Conservation (phyloP, 2,888 invertebrate genomes). For the Polydrusus cervinus region DNA sequence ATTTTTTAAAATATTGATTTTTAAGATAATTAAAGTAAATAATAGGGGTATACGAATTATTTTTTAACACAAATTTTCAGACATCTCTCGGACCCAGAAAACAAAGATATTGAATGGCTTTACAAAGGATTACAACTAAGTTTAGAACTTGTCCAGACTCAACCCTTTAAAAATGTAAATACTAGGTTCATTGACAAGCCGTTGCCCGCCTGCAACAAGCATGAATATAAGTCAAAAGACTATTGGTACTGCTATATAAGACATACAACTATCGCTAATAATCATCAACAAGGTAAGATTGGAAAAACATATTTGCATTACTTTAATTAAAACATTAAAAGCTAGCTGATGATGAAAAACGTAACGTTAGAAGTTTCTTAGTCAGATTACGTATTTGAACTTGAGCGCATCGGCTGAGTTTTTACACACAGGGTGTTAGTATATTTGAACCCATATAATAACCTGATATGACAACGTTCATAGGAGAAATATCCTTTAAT, state of each 20-base stretch:
- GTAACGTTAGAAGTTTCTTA: no score
- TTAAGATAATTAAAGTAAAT: no score
- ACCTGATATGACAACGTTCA: no score
- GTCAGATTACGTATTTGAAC: no score
- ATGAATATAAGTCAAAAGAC: conserved; percentile 74
- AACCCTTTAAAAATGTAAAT: conserved; percentile 73
- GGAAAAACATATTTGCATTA: background rate
- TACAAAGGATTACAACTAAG: conserved; percentile 72
- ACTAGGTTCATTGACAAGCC: conserved; percentile 65
- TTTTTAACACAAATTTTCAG: conserved; percentile 65
- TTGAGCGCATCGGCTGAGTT: no score
- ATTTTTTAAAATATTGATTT: no score
- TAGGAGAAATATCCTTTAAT: no score
- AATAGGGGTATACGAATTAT: background rate
- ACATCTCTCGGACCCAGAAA: conserved; percentile 74
- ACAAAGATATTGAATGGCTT: conserved; percentile 72
- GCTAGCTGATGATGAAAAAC: no score
- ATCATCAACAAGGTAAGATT: conserved; percentile 39
- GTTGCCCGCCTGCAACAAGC: conserved; percentile 69
- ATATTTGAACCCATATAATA: no score
- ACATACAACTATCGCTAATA: conserved; percentile 59
- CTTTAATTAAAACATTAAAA: no score
- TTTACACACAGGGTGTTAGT: no score
- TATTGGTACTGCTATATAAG: conserved; percentile 79
- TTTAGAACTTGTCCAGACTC: conserved; percentile 70